These are phyloP conservation scores for Samia ricini DNA, from an alignment of 1,140 invertebrate genomes.

Conservation along the genomic window DNA sequence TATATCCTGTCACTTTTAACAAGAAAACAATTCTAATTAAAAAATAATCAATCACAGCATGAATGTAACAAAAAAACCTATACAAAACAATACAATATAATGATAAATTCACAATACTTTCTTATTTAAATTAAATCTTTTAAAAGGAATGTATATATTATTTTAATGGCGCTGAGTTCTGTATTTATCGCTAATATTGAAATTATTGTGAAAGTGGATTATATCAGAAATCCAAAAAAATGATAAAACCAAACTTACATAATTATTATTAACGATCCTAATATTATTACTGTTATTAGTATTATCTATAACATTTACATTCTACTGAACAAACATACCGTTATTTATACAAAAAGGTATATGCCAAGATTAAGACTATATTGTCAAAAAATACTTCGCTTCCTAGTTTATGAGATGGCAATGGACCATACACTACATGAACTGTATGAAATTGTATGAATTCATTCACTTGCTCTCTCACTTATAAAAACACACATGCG, in stretches of 20 bases:
- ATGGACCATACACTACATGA: too few relatives aligned
- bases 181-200: neutral
- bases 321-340: neutral
- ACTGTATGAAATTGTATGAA: too few relatives aligned
- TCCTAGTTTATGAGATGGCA: too few relatives aligned
- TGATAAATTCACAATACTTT: neutral
- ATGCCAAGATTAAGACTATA: neutral
- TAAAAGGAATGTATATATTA: too few relatives aligned
- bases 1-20: conserved; percentile 57
- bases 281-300: neutral
- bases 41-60: conserved; percentile 16
- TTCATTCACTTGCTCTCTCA: too few relatives aligned
- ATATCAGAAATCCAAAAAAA: neutral
- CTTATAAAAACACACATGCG: too few relatives aligned
- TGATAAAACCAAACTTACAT: neutral
- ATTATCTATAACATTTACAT: neutral
- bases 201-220: neutral
- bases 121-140: neutral
- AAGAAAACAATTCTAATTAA: conserved; percentile 16
- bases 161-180: neutral
- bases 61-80: conserved; percentile 12
- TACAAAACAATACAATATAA: conserved; percentile 1
- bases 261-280: neutral
- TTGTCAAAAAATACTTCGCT: too few relatives aligned
- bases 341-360: neutral